Evolutionary conservation across 2,888 invertebrate genomes (phyloP).

Genomic region (Girardia tigrina): DNA sequence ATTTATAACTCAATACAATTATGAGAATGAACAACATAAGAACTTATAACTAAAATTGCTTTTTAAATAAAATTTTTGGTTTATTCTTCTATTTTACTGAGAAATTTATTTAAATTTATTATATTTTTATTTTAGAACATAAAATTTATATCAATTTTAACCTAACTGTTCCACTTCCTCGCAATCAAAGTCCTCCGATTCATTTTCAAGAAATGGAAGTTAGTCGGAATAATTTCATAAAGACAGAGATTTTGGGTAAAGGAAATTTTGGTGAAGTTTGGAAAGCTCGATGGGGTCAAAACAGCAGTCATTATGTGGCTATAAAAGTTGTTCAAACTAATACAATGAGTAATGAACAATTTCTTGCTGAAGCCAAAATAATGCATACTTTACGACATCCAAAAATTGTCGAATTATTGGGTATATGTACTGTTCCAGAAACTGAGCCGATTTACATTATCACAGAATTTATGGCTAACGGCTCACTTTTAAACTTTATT

Average conservation of each 20-base stretch:
- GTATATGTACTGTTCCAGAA: conserved; percentile 64
- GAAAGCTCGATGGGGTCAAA: conserved; percentile 72
- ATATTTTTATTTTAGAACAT: conserved; percentile 52
- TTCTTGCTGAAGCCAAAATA: background rate
- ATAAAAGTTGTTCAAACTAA: conserved; percentile 78
- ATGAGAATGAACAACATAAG: too few species aligned
- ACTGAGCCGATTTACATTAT: conserved; percentile 78
- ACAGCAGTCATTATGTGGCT: conserved; percentile 78
- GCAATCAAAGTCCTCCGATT: conserved; percentile 75
- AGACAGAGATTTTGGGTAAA: conserved; percentile 74
- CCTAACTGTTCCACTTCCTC: conserved; percentile 78
- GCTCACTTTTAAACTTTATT: conserved; percentile 77
- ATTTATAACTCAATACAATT: too few species aligned
- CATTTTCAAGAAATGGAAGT: conserved; percentile 99
- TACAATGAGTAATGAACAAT: conserved; percentile 53
- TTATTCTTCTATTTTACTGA: too few species aligned
- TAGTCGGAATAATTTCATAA: conserved; percentile 69
- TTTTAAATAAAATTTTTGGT: too few species aligned
- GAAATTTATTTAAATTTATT: too few species aligned
- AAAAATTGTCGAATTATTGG: conserved; percentile 77
- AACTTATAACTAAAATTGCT: too few species aligned
- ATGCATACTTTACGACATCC: conserved; percentile 49
- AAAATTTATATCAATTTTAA: conserved; percentile 88
- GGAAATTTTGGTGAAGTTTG: conserved; percentile 95
- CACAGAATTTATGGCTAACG: conserved; percentile 82